Evolutionary conservation across 2,888 invertebrate species (phyloP).

Genomic region (Tanaodytes sp.): DNA sequence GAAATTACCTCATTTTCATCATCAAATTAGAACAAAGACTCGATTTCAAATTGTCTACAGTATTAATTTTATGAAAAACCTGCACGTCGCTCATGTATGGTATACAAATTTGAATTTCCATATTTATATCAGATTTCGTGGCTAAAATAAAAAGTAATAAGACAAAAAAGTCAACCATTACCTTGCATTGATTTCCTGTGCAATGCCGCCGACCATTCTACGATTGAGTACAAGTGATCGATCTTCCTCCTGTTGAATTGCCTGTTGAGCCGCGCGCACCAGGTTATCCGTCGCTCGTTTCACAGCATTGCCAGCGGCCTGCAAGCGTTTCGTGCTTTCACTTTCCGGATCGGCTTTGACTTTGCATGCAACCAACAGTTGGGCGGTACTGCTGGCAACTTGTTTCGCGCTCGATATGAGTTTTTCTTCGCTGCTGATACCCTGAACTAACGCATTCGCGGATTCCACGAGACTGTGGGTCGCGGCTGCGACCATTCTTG

Average conservation of each 20-base stretch:
- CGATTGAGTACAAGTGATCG: constrained; percentile 91
- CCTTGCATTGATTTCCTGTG: constrained; percentile 91
- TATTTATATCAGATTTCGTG: too few species aligned
- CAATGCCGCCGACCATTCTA: constrained; percentile 96
- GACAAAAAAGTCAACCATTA: too few species aligned
- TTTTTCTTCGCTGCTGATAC: constrained; percentile 93
- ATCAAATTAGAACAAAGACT: too few species aligned
- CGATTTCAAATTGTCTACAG: too few species aligned
- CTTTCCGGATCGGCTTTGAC: constrained; percentile 98
- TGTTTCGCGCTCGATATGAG: constrained; percentile 96
- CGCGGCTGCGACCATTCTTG: constrained; percentile 95
- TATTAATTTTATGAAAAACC: too few species aligned
- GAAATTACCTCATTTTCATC: too few species aligned
- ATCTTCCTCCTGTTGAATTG: constrained; percentile 93
- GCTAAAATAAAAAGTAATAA: too few species aligned
- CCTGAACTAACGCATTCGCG: constrained; percentile 96
- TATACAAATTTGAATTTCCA: too few species aligned
- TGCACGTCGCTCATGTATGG: too few species aligned
- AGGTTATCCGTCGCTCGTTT: constrained; percentile 98
- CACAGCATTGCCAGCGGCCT: constrained; percentile 96
- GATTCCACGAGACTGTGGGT: constrained; percentile 98
- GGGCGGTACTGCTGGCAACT: constrained; percentile 97
- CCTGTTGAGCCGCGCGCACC: constrained; percentile 93
- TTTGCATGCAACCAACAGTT: constrained; percentile 97
- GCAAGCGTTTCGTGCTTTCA: constrained; percentile 91